Evolutionary conservation across 2,113 vertebrate genomes (phyloP), one percentile per base, ranked within the genome.

Genomic region (Ginglymostoma cirratum): DNA sequence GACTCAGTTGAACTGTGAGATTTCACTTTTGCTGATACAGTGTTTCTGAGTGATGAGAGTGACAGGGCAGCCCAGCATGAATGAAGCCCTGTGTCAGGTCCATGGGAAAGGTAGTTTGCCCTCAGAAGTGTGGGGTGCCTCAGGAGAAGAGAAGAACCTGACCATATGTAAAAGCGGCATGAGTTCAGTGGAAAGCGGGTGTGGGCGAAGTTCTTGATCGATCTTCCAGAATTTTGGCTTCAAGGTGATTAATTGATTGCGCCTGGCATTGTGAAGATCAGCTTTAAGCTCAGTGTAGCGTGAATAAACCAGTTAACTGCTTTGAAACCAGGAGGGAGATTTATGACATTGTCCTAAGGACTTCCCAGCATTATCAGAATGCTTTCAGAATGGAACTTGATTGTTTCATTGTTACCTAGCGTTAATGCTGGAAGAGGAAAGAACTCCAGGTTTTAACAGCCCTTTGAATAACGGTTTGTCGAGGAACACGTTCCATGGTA

Each of bases 191-290:
- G 12, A n/a, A 96, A 69, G 61, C 45, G 23, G 52, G 23, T 2
- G 69, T 61, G 55, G 55, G 42, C 27, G 89, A 94, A 66, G 15
- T 27, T 70, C 83, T 95, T 65, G 83, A 95, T 87, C 65, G 48
- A 96, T 72, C 38, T n/a, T 48, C 78, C 48, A 30, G 30, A 89
- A 85, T 83, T 72, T 52, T 55, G 66, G 93, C 76, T 70, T 30
- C 30, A 72, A 70, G 96, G 42, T 48, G 67, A 95, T 86, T 87
- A 70, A 96, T 70, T 38, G 93, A 96, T 89, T 85, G 52, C 27
- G 10, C 38, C 19, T 14, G 55, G 93, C 78, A 5, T 93, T 24
- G 30, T 86, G 94, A 30, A 65, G 85, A 48, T 94, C 76, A 70
- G 78, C 80, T 96, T 87, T 72, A 85, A 87, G 17, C 42, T 87